Evolutionary conservation across 2,888 invertebrate genomes (phyloP).

Genomic region (Elegia similella): DNA sequence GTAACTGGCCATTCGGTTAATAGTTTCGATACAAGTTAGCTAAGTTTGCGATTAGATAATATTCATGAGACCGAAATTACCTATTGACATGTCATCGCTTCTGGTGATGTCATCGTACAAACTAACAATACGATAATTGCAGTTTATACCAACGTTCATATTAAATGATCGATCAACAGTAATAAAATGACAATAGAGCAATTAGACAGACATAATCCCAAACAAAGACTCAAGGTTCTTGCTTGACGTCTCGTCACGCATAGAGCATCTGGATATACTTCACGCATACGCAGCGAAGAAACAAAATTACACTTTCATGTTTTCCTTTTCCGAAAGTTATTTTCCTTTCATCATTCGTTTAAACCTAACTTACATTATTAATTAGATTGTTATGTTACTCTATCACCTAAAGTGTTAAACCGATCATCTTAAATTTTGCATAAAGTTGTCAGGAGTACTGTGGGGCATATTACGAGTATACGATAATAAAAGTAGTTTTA

Average conservation of each 20-base stretch:
- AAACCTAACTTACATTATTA: no score
- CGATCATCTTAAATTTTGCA: no score
- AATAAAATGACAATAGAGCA: conserved; percentile 62
- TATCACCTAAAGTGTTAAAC: no score
- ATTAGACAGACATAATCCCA: conserved; percentile 60
- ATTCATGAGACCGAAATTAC: conserved; percentile 1
- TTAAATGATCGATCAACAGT: conserved; percentile 48
- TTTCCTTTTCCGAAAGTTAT: no score
- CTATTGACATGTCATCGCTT: conserved; percentile 26
- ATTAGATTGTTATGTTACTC: no score
- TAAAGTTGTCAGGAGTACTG: no score
- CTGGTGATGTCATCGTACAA: conserved; percentile 31
- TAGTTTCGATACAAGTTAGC: conserved; percentile 31
- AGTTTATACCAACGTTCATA: conserved; percentile 36
- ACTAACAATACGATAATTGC: conserved; percentile 36
- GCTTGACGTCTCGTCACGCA: conserved; percentile 17
- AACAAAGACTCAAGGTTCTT: conserved; percentile 58
- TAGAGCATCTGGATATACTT: not conserved
- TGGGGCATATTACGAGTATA: no score
- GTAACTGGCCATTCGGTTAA: conserved; percentile 44
- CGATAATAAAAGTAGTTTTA: no score
- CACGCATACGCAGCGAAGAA: not conserved
- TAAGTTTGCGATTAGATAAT: conserved; percentile 15
- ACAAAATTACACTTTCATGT: no score
- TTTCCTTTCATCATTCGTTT: no score